A percentile compares a stretch with the other conserved stretches of the same genome.
Conservation (phyloP, 1,140 invertebrate genomes). For the Brachionus koreanus region DNA sequence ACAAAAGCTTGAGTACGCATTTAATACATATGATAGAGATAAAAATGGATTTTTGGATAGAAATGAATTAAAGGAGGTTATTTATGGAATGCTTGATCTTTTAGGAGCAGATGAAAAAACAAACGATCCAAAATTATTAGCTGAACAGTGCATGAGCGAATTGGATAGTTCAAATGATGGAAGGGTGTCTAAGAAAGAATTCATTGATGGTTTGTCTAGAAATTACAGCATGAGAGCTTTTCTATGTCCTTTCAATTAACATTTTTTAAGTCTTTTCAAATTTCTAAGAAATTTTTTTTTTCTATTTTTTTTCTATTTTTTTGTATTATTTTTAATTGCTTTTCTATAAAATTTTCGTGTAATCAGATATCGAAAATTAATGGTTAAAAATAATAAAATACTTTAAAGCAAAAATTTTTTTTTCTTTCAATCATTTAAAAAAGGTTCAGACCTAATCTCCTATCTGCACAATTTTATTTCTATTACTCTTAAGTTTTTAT, state of each 20-base stretch:
- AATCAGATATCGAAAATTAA: too few relatives aligned
- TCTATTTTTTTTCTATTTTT: too few relatives aligned
- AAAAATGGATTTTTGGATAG: conserved; percentile 8
- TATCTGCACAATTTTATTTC: too few relatives aligned
- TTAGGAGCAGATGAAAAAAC: conserved; percentile 28
- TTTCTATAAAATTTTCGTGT: too few relatives aligned
- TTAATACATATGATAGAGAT: conserved; percentile 28
- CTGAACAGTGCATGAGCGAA: conserved; percentile 23
- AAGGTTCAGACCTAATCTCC: too few relatives aligned
- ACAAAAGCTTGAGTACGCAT: conserved; percentile 28
- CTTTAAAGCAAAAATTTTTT: too few relatives aligned
- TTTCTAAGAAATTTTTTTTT: not conserved
- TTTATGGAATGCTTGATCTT: conserved; percentile 31
- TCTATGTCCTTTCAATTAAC: conserved; percentile 23
- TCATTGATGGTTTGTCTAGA: conserved; percentile 35
- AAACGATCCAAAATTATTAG: not conserved
- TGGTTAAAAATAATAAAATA: too few relatives aligned
- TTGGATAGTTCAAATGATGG: conserved; percentile 16
- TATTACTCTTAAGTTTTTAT: too few relatives aligned
- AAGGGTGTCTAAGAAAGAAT: conserved; percentile 27
- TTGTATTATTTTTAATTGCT: too few relatives aligned
- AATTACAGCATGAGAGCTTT: conserved; percentile 17
- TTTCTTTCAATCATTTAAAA: too few relatives aligned
- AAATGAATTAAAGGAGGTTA: not conserved
- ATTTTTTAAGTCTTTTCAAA: not conserved